Conservation (phyloP, 2,888 invertebrate genomes). For the Parthenolecanium corni region DNA sequence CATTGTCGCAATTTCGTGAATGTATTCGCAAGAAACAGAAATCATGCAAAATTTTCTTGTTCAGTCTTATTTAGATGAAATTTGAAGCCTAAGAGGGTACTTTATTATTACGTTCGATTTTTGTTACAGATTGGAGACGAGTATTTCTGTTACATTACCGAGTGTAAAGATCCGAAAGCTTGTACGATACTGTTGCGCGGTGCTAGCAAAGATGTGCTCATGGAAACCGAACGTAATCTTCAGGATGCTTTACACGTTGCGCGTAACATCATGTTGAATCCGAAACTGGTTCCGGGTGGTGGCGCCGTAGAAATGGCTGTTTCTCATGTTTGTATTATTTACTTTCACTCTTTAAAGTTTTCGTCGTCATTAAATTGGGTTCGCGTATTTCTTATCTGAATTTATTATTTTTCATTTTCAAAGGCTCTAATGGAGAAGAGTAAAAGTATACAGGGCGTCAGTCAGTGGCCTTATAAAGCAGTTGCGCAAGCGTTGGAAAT, state of each 20-base stretch:
- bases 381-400: neutral
- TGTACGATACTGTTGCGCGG: slow-evolving; percentile 94
- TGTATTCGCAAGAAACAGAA: too few relatives aligned
- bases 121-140: slow-evolving; percentile 62
- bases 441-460: slow-evolving; percentile 55
- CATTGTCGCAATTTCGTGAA: too few relatives aligned
- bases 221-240: slow-evolving; percentile 68
- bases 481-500: slow-evolving; percentile 91
- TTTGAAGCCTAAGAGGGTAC: too few relatives aligned
- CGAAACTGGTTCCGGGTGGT: slow-evolving; percentile 77
- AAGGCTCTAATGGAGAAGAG: slow-evolving; percentile 63
- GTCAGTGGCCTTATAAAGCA: slow-evolving; percentile 90
- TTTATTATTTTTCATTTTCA: neutral
- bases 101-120: too few relatives aligned
- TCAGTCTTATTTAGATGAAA: too few relatives aligned
- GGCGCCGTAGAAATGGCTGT: slow-evolving; percentile 98
- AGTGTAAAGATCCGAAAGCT: slow-evolving; percentile 95
- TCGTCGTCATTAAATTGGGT: neutral
- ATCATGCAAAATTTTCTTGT: too few relatives aligned
- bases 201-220: slow-evolving; percentile 93
- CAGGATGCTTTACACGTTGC: slow-evolving; percentile 96
- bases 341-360: too few relatives aligned
- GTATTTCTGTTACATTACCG: slow-evolving; percentile 83
- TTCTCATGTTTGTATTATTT: slow-evolving; percentile 44
- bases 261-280: slow-evolving; percentile 73